phyloP scores from a whole-genome alignment of 2,113 vertebrate species.

The Etheostoma cragini region DNA sequence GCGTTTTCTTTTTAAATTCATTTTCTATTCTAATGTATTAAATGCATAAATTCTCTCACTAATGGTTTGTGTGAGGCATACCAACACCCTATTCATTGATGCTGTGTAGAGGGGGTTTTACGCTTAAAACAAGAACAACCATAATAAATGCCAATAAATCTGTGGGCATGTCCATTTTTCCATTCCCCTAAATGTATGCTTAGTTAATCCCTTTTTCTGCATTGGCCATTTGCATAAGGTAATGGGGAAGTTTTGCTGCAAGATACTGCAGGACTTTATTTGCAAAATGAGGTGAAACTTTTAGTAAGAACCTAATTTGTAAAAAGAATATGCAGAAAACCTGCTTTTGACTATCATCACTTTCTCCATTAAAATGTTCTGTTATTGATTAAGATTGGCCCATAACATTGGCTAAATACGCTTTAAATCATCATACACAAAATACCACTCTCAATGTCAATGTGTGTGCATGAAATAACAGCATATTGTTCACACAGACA shows the following conservation, averaged over 20 bases:
- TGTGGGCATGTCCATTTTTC: slow-evolving; percentile 69
- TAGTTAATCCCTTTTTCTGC: slow-evolving; percentile 71
- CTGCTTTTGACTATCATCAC: neutral
- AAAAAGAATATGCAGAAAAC: slow-evolving; percentile 25
- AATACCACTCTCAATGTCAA: neutral
- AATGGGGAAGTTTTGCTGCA: slow-evolving; percentile 51
- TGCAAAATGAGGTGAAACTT: slow-evolving; percentile 21
- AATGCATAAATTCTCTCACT: slow-evolving; percentile 79
- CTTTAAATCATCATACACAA: slow-evolving; percentile 11
- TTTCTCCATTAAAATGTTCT: neutral
- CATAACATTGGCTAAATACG: neutral
- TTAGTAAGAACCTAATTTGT: neutral
- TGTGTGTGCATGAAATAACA: slow-evolving; percentile 22
- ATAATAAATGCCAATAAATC: slow-evolving; percentile 78
- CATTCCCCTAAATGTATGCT: slow-evolving; percentile 66
- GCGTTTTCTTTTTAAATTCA: slow-evolving; percentile 77
- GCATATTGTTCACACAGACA: slow-evolving; percentile 12
- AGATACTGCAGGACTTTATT: slow-evolving; percentile 25
- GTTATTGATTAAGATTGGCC: slow-evolving; percentile 2
- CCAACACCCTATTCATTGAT: slow-evolving; percentile 69
- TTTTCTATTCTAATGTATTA: slow-evolving; percentile 83
- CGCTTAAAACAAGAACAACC: slow-evolving; percentile 78
- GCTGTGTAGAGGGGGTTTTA: slow-evolving; percentile 70
- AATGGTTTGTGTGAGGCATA: slow-evolving; percentile 77
- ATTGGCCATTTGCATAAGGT: slow-evolving; percentile 63